Percentiles rank a stretch among this genome's conserved stretches.
Evolutionary conservation across 2,797 vertebrate genomes (phyloP).

Genomic region (Rhynchonycteris naso): DNA sequence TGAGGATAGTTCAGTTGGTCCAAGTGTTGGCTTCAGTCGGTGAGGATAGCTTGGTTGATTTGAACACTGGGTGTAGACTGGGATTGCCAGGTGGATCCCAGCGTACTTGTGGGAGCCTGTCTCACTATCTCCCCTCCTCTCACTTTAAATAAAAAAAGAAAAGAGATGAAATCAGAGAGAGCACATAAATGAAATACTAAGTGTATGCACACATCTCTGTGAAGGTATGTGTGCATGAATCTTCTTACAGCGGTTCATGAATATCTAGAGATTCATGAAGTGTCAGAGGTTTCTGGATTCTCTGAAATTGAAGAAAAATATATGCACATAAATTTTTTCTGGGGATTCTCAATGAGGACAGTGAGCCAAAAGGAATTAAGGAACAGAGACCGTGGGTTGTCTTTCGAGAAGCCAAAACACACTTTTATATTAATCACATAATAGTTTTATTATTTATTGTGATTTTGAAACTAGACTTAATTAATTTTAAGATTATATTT

Average conservation of each 20-base stretch:
- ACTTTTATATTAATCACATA: background rate
- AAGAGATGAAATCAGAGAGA: conserved; percentile 16
- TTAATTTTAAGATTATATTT: too few relatives aligned
- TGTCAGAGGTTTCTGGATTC: background rate
- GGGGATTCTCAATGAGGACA: background rate
- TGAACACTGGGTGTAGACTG: too few relatives aligned
- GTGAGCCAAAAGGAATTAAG: background rate
- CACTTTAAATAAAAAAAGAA: background rate
- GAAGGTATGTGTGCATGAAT: background rate
- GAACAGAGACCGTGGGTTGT: background rate
- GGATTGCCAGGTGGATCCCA: too few relatives aligned
- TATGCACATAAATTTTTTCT: background rate
- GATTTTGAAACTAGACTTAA: too few relatives aligned
- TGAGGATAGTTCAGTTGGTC: too few relatives aligned
- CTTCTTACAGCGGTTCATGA: background rate
- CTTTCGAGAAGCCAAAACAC: background rate
- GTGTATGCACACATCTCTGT: background rate
- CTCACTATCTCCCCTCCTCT: too few relatives aligned
- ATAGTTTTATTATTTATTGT: background rate
- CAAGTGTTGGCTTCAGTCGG: too few relatives aligned
- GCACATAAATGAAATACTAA: background rate
- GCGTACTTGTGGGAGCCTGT: too few relatives aligned
- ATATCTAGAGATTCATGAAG: background rate
- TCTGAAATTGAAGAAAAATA: background rate
- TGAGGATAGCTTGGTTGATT: too few relatives aligned